Conservation (phyloP, 2,797 vertebrate species). For the Kryptopterus vitreolus region DNA sequence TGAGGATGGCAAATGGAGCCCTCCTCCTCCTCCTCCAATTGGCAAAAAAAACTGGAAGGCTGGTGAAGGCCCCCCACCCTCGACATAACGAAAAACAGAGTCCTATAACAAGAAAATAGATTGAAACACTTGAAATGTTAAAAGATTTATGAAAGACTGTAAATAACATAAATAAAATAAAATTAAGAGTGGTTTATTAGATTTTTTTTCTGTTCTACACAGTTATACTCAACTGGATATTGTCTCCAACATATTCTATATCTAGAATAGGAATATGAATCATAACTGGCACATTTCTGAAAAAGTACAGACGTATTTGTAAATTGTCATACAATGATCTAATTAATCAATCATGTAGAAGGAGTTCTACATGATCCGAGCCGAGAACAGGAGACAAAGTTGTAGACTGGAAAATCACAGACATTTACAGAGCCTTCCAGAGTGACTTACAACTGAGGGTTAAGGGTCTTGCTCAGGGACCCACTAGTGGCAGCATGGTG, state of each 20-base stretch:
- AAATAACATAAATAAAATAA: background rate
- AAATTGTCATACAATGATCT: background rate
- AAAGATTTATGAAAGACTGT: background rate
- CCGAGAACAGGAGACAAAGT: background rate
- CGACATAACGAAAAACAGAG: slow-evolving; percentile 77
- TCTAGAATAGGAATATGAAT: background rate
- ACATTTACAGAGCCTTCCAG: too few relatives aligned
- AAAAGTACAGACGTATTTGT: background rate
- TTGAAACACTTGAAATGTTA: slow-evolving; percentile 14
- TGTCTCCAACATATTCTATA: background rate
- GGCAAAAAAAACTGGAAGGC: slow-evolving; percentile 88
- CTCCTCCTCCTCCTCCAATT: slow-evolving; percentile 73
- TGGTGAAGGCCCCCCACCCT: slow-evolving; percentile 76
- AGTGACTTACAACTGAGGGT: too few relatives aligned
- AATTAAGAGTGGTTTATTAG: too few relatives aligned
- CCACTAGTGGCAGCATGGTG: too few relatives aligned
- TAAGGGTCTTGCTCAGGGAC: too few relatives aligned
- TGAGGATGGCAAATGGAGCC: slow-evolving; percentile 81
- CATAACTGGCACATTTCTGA: background rate
- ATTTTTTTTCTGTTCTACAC: background rate
- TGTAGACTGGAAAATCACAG: background rate
- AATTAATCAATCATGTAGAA: background rate
- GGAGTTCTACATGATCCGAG: too few relatives aligned
- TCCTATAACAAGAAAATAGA: slow-evolving; percentile 69
- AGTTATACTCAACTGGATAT: background rate